Evolutionary conservation across 1,140 invertebrate species (phyloP).

Genomic region (Penaeus chinensis): DNA sequence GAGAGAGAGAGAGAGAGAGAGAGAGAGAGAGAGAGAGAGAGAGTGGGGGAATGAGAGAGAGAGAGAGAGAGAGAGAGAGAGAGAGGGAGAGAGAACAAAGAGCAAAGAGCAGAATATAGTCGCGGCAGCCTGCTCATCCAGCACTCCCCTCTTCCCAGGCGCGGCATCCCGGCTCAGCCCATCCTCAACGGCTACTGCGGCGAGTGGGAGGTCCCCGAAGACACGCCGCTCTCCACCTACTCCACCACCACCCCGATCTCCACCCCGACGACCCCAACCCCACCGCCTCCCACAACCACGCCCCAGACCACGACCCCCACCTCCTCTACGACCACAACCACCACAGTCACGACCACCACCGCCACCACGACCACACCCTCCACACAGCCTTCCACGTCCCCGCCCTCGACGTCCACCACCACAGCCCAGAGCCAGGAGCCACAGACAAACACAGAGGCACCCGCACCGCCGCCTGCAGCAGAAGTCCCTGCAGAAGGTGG

Average conservation of each 20-base stretch:
- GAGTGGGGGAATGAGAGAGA: no score
- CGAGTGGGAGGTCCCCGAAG: slow-evolving; percentile 47
- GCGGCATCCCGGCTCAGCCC: slow-evolving; percentile 46
- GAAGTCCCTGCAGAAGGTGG: no score
- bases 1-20: no score
- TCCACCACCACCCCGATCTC: slow-evolving; percentile 29
- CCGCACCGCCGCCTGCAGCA: no score
- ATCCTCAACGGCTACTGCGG: slow-evolving; percentile 53
- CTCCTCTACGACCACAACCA: slow-evolving; percentile 7
- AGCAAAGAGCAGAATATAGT: background rate
- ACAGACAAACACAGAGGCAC: no score
- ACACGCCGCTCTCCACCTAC: slow-evolving; percentile 40
- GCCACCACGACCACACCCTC: background rate
- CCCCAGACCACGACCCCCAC: slow-evolving; percentile 10
- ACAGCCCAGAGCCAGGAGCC: background rate
- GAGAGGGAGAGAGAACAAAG: no score
- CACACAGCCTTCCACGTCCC: background rate
- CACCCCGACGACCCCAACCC: slow-evolving; percentile 20
- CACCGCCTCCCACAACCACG: slow-evolving; percentile 3
- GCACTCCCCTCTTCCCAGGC: slow-evolving; percentile 15
- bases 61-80: no score
- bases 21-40: no score
- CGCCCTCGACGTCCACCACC: background rate
- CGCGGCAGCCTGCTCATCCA: background rate
- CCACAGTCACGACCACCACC: slow-evolving; percentile 26